These are phyloP conservation scores for Anthopleura sola DNA, from an alignment of 64 coral and sea anemone species.

Conservation along the genomic window DNA sequence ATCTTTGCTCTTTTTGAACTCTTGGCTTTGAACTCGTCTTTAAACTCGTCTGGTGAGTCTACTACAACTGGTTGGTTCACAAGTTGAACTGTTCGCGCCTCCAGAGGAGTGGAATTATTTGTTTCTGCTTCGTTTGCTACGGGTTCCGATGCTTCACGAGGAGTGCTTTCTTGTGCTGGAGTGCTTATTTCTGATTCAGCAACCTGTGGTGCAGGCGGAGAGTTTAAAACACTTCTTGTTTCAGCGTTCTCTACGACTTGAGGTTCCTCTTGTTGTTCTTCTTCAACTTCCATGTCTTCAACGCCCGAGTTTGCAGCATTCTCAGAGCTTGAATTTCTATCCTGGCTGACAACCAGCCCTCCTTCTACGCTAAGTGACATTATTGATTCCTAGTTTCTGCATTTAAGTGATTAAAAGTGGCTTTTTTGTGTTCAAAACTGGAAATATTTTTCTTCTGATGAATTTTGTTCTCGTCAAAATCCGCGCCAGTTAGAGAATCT, in stretches of 20 bases:
- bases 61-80: background rate
- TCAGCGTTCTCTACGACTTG: background rate
- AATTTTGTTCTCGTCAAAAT: background rate
- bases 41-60: conserved; percentile 4
- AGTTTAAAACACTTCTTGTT: background rate
- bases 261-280: background rate
- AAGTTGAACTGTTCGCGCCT: background rate
- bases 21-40: conserved; percentile 33
- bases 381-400: background rate
- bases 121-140: background rate
- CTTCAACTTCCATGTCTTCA: conserved; percentile 5
- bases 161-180: background rate
- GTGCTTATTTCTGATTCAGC: background rate
- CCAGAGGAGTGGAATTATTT: background rate
- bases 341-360: background rate
- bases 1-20: conserved; percentile 23
- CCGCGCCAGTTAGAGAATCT: background rate
- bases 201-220: background rate
- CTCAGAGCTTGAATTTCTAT: background rate
- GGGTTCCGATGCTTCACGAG: background rate
- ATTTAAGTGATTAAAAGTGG: background rate
- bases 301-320: background rate
- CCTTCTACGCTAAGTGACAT: background rate
- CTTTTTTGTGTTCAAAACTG: background rate
- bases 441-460: background rate